Evolutionary conservation across 2,113 vertebrate genomes (phyloP).

Genomic region (Sinocyclocheilus grahami): DNA sequence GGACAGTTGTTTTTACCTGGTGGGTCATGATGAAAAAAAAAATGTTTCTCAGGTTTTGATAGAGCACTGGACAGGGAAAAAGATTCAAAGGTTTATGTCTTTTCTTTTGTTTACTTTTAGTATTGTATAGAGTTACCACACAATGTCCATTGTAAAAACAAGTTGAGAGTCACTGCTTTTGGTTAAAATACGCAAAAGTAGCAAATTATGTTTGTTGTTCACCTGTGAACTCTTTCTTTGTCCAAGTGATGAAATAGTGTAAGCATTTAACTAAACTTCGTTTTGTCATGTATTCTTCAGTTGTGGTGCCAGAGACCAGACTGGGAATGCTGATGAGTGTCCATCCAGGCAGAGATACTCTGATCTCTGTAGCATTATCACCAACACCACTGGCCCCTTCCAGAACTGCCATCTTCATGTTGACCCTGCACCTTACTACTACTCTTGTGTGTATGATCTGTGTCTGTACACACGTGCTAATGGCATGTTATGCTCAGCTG

Average conservation of each 20-base stretch:
- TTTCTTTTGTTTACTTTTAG: too few relatives aligned
- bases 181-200: not conserved
- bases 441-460: conserved; percentile 68
- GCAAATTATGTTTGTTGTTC: not conserved
- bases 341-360: conserved; percentile 55
- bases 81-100: not conserved
- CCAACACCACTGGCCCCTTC: conserved; percentile 66
- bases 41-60: not conserved
- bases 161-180: not conserved
- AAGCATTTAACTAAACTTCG: not conserved
- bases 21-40: too few relatives aligned
- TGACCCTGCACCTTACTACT: conserved; percentile 59
- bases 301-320: conserved; percentile 54
- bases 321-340: conserved; percentile 30
- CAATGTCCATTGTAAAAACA: too few relatives aligned
- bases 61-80: not conserved
- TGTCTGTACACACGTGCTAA: conserved; percentile 68
- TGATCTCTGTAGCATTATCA: conserved; percentile 65
- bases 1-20: too few relatives aligned
- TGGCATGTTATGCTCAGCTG: conserved; percentile 56
- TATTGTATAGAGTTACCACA: too few relatives aligned
- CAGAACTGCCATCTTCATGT: conserved; percentile 60
- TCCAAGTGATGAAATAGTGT: not conserved
- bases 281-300: conserved; percentile 25
- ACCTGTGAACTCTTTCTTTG: not conserved